Evolutionary conservation across 2,113 vertebrate genomes (phyloP).

Genomic region (Xiphophorus couchianus): DNA sequence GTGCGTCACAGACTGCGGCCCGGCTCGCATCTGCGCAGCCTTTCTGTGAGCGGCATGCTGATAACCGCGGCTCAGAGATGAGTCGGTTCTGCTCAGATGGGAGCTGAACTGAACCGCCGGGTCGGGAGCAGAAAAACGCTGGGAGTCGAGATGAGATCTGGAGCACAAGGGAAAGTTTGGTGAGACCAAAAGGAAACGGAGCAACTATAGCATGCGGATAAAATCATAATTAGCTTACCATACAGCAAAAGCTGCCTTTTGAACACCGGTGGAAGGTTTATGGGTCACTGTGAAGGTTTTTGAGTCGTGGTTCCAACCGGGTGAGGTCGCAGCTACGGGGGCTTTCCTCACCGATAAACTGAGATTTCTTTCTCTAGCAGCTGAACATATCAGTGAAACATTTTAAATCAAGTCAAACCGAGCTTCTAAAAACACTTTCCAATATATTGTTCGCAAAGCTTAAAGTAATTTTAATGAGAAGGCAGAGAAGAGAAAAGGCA

Average conservation of each 20-base stretch:
- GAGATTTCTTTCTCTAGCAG: too few relatives aligned
- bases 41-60: constrained; percentile 65
- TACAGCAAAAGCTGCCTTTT: background rate
- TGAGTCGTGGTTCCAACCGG: too few relatives aligned
- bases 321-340: too few relatives aligned
- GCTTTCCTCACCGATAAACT: too few relatives aligned
- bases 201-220: background rate
- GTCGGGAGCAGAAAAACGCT: constrained; percentile 14
- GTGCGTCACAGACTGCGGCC: constrained; percentile 25
- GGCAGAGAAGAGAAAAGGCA: too few relatives aligned
- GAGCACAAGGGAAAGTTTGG: constrained; percentile 4
- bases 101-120: constrained; percentile 45
- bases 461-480: too few relatives aligned
- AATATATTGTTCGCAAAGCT: too few relatives aligned
- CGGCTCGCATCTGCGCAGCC: constrained; percentile 31
- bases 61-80: constrained; percentile 33
- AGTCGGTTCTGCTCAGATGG: constrained; percentile 50
- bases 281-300: too few relatives aligned
- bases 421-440: too few relatives aligned
- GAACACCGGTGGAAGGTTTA: too few relatives aligned
- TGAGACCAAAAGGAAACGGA: background rate
- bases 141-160: constrained; percentile 38
- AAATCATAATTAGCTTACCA: background rate
- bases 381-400: too few relatives aligned
- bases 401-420: too few relatives aligned